Conservation (phyloP, 2,797 vertebrate genomes). For the Micropoecilia bifurca region DNA sequence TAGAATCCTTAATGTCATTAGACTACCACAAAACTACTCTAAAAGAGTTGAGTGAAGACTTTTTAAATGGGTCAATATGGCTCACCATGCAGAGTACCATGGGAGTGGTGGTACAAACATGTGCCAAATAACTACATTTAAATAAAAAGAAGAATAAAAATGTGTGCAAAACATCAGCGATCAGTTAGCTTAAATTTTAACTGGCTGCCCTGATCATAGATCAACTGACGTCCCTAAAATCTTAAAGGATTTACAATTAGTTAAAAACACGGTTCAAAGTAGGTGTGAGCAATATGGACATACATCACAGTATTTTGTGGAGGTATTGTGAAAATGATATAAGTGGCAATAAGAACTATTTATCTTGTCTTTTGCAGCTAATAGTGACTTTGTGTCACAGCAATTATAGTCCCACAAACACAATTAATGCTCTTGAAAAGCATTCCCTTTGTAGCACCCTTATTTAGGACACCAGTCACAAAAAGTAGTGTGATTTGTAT, state of each 20-base stretch:
- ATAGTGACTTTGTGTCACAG: too few relatives aligned
- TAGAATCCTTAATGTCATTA: not conserved
- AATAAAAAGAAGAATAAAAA: not conserved
- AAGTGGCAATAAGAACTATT: too few relatives aligned
- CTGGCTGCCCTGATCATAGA: not conserved
- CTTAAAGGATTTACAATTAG: not conserved
- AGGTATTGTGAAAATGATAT: too few relatives aligned
- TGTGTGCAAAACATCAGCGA: not conserved
- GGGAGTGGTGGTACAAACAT: not conserved
- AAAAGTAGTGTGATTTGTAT: too few relatives aligned
- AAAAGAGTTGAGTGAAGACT: not conserved
- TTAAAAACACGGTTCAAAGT: not conserved
- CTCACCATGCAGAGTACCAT: not conserved
- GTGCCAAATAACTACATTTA: not conserved
- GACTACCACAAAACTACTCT: not conserved
- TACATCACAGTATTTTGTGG: too few relatives aligned
- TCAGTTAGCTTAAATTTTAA: not conserved
- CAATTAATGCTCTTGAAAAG: too few relatives aligned
- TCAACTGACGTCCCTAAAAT: not conserved
- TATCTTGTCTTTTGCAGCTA: too few relatives aligned
- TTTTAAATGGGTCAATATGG: not conserved
- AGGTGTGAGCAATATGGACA: too few relatives aligned
- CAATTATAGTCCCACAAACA: too few relatives aligned
- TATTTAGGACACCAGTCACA: too few relatives aligned
- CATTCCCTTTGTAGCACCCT: too few relatives aligned